A percentile compares a stretch with the other conserved stretches of the same genome.
These are phyloP conservation scores for Rhadina sibilatrix DNA, from an alignment of 2,113 vertebrate species.

Conservation along the genomic window DNA sequence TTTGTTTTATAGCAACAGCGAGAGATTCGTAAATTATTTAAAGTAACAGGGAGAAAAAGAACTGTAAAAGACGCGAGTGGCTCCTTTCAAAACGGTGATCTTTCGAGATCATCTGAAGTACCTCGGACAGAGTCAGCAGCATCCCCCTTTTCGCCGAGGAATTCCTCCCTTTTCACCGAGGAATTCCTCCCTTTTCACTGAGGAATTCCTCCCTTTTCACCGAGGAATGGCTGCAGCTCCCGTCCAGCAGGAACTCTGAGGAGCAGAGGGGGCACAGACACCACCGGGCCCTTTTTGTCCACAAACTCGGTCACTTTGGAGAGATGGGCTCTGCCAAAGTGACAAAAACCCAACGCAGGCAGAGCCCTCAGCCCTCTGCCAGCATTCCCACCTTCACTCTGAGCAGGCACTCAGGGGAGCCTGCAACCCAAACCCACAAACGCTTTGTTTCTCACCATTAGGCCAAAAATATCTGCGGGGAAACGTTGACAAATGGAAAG, in stretches of 20 bases:
- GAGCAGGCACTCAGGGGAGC: neutral
- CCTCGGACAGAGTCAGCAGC: neutral
- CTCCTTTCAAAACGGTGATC: neutral
- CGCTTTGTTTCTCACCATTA: slow-evolving; percentile 7
- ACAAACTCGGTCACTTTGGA: neutral
- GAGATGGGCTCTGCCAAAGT: neutral
- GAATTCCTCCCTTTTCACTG: too few relatives aligned
- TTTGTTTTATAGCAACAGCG: slow-evolving; percentile 23
- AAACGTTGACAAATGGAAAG: neutral
- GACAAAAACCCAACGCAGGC: neutral
- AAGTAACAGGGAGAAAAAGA: neutral
- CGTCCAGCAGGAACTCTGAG: neutral
- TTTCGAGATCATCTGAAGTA: neutral
- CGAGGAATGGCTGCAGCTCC: neutral
- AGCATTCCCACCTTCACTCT: neutral
- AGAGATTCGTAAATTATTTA: slow-evolving; percentile 12
- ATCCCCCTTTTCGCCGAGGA: neutral
- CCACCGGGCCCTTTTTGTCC: too few relatives aligned
- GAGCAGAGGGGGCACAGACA: neutral
- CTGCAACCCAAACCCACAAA: neutral
- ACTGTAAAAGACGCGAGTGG: neutral
- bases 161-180: too few relatives aligned
- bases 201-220: neutral
- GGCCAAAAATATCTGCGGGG: neutral
- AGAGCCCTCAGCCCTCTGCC: neutral